Conservation (phyloP, 2,888 invertebrate genomes). For the Parnassius apollo region DNA sequence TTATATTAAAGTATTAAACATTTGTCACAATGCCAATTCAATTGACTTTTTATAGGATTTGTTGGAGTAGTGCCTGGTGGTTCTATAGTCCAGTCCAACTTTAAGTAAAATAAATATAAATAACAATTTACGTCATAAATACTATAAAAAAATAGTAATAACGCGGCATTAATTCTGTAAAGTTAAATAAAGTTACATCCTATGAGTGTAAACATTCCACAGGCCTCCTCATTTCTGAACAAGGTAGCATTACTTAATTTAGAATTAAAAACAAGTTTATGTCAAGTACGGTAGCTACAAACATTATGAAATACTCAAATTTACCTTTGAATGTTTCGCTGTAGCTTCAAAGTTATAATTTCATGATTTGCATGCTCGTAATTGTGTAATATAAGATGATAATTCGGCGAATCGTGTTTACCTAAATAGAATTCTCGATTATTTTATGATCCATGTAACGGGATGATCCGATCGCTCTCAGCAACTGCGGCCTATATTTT, state of each 20-base stretch:
- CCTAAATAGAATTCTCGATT: conserved; percentile 34
- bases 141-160: not conserved
- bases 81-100: conserved; percentile 20
- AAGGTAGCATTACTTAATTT: too few relatives aligned
- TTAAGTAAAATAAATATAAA: conserved; percentile 17
- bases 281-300: too few relatives aligned
- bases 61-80: conserved; percentile 22
- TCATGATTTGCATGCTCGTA: not conserved
- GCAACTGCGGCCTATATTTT: conserved; percentile 55
- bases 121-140: not conserved
- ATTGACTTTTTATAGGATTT: conserved; percentile 19
- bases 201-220: too few relatives aligned
- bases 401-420: conserved; percentile 6
- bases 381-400: not conserved
- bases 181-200: too few relatives aligned
- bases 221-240: too few relatives aligned
- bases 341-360: too few relatives aligned
- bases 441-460: conserved; percentile 51
- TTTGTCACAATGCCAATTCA: conserved; percentile 24
- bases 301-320: too few relatives aligned
- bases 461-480: conserved; percentile 41
- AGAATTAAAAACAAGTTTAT: too few relatives aligned
- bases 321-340: too few relatives aligned
- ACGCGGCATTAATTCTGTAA: too few relatives aligned
- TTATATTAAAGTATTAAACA: not conserved